Evolutionary conservation across 2,113 vertebrate species (phyloP).

Genomic region (Pterocles orientalis): DNA sequence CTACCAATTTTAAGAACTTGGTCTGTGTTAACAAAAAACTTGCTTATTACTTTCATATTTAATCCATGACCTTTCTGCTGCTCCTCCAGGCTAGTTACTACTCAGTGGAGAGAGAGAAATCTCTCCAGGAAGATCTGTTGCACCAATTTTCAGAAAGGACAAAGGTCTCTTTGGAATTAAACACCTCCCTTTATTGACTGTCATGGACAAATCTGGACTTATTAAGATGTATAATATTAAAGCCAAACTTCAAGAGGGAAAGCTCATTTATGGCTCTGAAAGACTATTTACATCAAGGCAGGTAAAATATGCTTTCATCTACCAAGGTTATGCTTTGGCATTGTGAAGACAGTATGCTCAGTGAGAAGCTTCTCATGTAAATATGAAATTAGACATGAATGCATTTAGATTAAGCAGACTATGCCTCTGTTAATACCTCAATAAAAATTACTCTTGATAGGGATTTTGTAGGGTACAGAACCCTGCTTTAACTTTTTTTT

Average conservation of each 20-base stretch:
- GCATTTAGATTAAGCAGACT: neutral
- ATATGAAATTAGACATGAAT: neutral
- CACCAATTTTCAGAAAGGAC: neutral
- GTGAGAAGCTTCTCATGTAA: neutral
- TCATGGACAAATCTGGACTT: neutral
- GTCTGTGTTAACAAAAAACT: neutral
- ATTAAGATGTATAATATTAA: neutral
- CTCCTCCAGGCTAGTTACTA: neutral
- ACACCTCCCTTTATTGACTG: neutral
- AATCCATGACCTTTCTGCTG: neutral
- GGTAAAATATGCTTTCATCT: neutral
- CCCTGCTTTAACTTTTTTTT: neutral
- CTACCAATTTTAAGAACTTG: neutral
- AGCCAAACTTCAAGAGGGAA: neutral
- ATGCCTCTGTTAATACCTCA: neutral
- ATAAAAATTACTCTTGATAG: neutral
- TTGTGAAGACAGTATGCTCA: neutral
- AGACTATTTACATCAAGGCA: neutral
- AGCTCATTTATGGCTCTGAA: neutral
- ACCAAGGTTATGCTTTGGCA: neutral
- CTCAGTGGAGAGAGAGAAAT: neutral
- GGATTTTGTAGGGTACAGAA: neutral
- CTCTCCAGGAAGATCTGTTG: neutral
- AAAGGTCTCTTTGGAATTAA: neutral
- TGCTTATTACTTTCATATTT: neutral